Conservation (phyloP, 1,140 invertebrate genomes). For the Tribolium castaneum region DNA sequence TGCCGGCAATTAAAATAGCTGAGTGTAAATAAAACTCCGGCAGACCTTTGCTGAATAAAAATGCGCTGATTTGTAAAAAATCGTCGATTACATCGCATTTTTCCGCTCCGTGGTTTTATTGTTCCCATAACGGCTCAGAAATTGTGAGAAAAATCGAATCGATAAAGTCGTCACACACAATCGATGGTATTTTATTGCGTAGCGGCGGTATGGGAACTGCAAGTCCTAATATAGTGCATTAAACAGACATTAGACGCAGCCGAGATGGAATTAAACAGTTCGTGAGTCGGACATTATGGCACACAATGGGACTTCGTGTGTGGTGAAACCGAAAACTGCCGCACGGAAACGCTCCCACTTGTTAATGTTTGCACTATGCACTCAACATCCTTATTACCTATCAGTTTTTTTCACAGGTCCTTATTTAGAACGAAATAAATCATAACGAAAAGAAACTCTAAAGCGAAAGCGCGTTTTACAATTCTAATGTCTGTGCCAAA, state of each 20-base stretch:
- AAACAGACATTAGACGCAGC: constrained; percentile 45
- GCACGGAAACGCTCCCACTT: constrained; percentile 43
- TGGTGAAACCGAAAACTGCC: constrained; percentile 45
- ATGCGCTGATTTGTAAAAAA: background rate
- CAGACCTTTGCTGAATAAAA: constrained; percentile 7
- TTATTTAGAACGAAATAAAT: background rate
- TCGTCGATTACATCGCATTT: background rate
- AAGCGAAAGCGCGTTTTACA: background rate
- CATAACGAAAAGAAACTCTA: background rate
- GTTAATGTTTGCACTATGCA: constrained; percentile 27
- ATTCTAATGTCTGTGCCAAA: background rate
- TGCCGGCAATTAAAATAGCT: constrained; percentile 6
- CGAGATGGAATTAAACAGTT: constrained; percentile 45
- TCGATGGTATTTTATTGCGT: constrained; percentile 26
- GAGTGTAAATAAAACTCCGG: background rate
- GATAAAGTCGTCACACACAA: constrained; percentile 18
- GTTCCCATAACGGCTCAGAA: background rate
- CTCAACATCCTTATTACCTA: constrained; percentile 23
- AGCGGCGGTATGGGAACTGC: constrained; percentile 13
- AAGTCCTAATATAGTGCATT: constrained; percentile 42
- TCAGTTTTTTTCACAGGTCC: constrained; percentile 1
- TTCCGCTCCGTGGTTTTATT: constrained; percentile 7
- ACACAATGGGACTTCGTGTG: constrained; percentile 50
- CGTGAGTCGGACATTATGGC: constrained; percentile 47
- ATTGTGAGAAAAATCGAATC: constrained; percentile 31